These are phyloP conservation scores for Cephus nigrinus DNA, from an alignment of 2,888 invertebrate species.

Conservation along the genomic window DNA sequence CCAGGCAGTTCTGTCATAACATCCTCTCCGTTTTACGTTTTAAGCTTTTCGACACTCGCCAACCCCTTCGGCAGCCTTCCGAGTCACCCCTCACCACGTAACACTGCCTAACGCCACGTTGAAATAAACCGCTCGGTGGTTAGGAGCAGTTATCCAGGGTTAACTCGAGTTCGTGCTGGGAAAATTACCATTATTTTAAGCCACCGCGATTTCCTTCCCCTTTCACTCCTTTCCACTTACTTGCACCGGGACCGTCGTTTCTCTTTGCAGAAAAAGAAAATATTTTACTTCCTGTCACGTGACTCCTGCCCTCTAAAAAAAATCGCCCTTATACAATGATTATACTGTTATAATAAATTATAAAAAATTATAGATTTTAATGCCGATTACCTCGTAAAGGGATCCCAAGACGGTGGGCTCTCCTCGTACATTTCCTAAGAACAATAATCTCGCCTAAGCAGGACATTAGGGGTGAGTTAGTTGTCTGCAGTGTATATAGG, in stretches of 20 bases:
- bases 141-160: conserved; percentile 24
- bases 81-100: neutral
- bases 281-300: no score
- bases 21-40: conserved; percentile 8
- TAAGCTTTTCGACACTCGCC: neutral
- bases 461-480: conserved; percentile 53
- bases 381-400: no score
- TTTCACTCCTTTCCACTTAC: no score
- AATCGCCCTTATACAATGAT: no score
- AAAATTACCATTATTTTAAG: conserved; percentile 19
- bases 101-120: neutral
- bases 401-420: no score
- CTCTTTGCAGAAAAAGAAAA: no score
- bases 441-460: conserved; percentile 52
- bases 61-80: neutral
- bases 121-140: conserved; percentile 23
- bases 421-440: conserved; percentile 22
- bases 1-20: conserved; percentile 18
- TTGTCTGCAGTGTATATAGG: conserved; percentile 43
- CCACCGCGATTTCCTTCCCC: neutral
- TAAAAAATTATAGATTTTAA: no score
- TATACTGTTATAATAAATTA: no score
- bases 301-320: no score
- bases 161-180: conserved; percentile 16
- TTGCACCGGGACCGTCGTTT: no score